phyloP scores from a whole-genome alignment of 2,113 vertebrate genomes.

The Phainopepla nitens region DNA sequence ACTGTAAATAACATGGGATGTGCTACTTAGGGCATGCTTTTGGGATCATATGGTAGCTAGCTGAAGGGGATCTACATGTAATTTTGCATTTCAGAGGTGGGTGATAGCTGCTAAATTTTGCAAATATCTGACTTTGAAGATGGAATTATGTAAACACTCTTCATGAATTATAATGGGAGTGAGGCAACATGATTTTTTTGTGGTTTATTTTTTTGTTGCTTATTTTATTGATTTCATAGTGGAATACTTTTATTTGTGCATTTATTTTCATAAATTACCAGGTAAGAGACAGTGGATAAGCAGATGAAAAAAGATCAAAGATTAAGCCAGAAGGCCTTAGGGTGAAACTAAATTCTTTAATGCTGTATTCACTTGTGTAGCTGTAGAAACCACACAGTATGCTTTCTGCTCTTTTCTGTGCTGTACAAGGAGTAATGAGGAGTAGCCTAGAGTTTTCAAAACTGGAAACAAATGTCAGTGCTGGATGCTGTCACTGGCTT shows the following conservation, averaged over 20 bases:
- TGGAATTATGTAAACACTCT: conserved; percentile 5
- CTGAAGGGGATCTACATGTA: background rate
- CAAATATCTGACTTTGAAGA: conserved; percentile 45
- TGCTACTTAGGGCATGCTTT: background rate
- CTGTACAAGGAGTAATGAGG: background rate
- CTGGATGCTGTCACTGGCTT: background rate
- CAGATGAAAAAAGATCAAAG: conserved; percentile 51
- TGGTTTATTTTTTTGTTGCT: conserved; percentile 33
- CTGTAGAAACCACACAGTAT: background rate
- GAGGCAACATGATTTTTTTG: background rate
- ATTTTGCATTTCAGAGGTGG: conserved; percentile 30
- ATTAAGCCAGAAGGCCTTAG: conserved; percentile 18
- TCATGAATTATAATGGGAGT: conserved; percentile 20
- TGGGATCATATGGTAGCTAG: background rate
- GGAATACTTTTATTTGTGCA: conserved; percentile 21
- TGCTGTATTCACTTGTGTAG: background rate
- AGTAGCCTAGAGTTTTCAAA: background rate
- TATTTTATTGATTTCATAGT: conserved; percentile 51
- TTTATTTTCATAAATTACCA: conserved; percentile 58
- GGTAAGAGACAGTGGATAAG: conserved; percentile 34
- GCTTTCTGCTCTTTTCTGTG: background rate
- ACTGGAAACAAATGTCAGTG: background rate
- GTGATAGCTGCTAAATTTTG: conserved; percentile 21
- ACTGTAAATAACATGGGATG: background rate
- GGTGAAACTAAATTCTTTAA: conserved; percentile 47